Percentiles rank a stretch among this genome's conserved stretches.
These are phyloP conservation scores for Lasiommata megera DNA, from an alignment of 2,888 invertebrate species.

Conservation along the genomic window DNA sequence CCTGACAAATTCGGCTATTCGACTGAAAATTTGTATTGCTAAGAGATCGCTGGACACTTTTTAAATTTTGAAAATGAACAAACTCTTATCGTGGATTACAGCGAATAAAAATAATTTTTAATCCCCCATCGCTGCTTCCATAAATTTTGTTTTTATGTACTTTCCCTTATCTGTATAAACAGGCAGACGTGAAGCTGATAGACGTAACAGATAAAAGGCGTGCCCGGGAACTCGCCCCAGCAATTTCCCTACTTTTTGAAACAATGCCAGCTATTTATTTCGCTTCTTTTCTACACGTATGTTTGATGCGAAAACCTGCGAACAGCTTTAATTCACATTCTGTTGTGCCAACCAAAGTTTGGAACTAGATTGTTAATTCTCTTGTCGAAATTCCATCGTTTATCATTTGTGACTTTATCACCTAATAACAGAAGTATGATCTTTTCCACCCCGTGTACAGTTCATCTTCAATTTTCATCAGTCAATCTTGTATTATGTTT, in stretches of 20 bases:
- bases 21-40: too few relatives aligned
- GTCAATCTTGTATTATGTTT: too few relatives aligned
- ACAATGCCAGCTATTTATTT: slow-evolving; percentile 74
- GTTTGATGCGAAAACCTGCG: slow-evolving; percentile 53
- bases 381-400: not conserved
- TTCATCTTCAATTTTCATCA: too few relatives aligned
- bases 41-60: not conserved
- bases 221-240: slow-evolving; percentile 60
- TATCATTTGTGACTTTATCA: too few relatives aligned
- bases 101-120: slow-evolving; percentile 47
- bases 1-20: too few relatives aligned
- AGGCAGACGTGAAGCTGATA: slow-evolving; percentile 58
- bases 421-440: too few relatives aligned
- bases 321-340: not conserved
- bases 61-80: not conserved
- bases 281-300: slow-evolving; percentile 59
- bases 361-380: not conserved
- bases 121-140: slow-evolving; percentile 35
- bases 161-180: slow-evolving; percentile 60
- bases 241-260: slow-evolving; percentile 72
- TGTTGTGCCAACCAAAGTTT: not conserved
- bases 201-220: slow-evolving; percentile 79
- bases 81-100: slow-evolving; percentile 8
- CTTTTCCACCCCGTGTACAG: too few relatives aligned
- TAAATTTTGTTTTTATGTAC: slow-evolving; percentile 31